Evolutionary conservation across 2,888 invertebrate species (phyloP).

Genomic region (Gari tellinella): DNA sequence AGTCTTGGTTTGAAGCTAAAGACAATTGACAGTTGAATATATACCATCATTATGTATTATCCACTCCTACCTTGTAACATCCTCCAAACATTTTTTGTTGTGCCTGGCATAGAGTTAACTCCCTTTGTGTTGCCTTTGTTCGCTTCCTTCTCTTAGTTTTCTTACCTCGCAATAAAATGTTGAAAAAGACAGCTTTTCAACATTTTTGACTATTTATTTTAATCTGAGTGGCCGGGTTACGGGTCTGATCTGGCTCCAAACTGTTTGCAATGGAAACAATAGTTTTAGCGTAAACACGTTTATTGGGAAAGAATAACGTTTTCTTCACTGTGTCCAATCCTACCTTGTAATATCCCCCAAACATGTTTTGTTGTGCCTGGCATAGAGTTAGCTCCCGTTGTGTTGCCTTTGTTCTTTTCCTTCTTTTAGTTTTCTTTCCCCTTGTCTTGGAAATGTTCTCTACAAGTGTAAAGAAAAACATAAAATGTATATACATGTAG

Average conservation of each 20-base stretch:
- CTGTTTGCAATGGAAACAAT: too few relatives aligned
- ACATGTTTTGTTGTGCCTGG: slow-evolving; percentile 96
- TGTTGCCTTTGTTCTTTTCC: slow-evolving; percentile 88
- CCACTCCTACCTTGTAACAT: slow-evolving; percentile 90
- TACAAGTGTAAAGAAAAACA: slow-evolving; percentile 10
- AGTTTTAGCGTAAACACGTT: too few relatives aligned
- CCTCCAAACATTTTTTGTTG: slow-evolving; percentile 97
- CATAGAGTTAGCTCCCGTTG: slow-evolving; percentile 93
- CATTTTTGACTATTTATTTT: too few relatives aligned
- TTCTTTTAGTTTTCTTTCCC: slow-evolving; percentile 86
- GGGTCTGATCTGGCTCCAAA: too few relatives aligned
- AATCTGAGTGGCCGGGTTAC: too few relatives aligned
- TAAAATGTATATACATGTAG: too few relatives aligned
- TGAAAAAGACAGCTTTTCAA: too few relatives aligned
- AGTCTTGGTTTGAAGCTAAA: too few relatives aligned
- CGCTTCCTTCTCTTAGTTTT: slow-evolving; percentile 87
- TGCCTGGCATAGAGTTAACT: slow-evolving; percentile 95
- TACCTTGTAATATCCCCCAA: slow-evolving; percentile 97
- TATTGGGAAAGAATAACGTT: too few relatives aligned
- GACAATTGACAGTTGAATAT: too few relatives aligned
- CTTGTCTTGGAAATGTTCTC: slow-evolving; percentile 67
- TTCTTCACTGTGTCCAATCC: not conserved
- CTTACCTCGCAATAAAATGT: too few relatives aligned
- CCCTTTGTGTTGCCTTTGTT: slow-evolving; percentile 90
- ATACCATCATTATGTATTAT: too few relatives aligned